Conservation (phyloP, 2,113 vertebrate genomes). For the Protomyctophum bolini region DNA sequence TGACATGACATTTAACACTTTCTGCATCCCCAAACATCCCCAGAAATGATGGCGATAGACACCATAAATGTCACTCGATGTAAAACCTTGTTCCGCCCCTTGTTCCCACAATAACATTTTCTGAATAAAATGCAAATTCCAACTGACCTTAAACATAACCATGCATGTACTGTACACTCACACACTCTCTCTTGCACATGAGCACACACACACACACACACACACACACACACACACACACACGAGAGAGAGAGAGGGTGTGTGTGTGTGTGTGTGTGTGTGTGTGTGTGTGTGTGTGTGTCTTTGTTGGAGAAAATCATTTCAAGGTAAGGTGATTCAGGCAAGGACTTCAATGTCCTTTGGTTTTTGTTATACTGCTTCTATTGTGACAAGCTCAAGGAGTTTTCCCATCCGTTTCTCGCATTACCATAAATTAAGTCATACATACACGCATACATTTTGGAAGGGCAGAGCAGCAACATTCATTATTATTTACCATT, state of each 20-base stretch:
- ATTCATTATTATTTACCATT: neutral
- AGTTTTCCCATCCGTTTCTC: neutral
- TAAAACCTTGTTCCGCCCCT: slow-evolving; percentile 26
- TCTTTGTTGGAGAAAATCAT: neutral
- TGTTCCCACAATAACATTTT: slow-evolving; percentile 31
- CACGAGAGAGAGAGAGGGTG: too few relatives aligned
- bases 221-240: too few relatives aligned
- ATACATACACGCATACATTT: too few relatives aligned
- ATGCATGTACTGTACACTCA: neutral
- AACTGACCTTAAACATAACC: slow-evolving; percentile 28
- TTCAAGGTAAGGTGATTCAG: neutral
- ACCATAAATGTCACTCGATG: slow-evolving; percentile 53
- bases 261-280: too few relatives aligned
- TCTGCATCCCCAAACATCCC: slow-evolving; percentile 40
- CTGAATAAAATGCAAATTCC: slow-evolving; percentile 42
- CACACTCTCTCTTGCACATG: too few relatives aligned
- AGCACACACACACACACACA: too few relatives aligned
- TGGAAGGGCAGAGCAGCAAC: too few relatives aligned
- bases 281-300: neutral
- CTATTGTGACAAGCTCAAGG: slow-evolving; percentile 3
- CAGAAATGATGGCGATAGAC: slow-evolving; percentile 44
- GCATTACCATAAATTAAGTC: too few relatives aligned
- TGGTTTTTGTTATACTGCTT: slow-evolving; percentile 3
- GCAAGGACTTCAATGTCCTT: neutral
- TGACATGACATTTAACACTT: slow-evolving; percentile 54